Percentiles rank a stretch among this genome's conserved stretches.
Evolutionary conservation across 2,888 invertebrate species (phyloP).

Genomic region (Timema podura): DNA sequence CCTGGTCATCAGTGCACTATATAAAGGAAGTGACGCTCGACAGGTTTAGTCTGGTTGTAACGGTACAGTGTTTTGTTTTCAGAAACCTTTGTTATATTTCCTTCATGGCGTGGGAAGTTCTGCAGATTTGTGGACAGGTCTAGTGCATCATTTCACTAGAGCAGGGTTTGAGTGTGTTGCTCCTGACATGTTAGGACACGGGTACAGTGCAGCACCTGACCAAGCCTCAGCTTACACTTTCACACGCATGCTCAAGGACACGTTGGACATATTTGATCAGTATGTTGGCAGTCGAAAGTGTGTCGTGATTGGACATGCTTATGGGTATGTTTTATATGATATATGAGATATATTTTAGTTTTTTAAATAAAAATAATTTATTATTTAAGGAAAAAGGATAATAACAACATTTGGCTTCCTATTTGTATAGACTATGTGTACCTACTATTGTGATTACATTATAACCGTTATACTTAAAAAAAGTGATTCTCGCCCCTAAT

Average conservation of each 20-base stretch:
- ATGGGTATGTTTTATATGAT: slow-evolving; percentile 51
- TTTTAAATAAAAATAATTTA: neutral
- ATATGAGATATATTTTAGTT: neutral
- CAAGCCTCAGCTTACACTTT: slow-evolving; percentile 55
- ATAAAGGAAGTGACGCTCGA: no score
- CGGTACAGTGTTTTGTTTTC: slow-evolving; percentile 13
- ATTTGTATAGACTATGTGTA: neutral
- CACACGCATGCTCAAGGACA: slow-evolving; percentile 54
- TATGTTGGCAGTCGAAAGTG: slow-evolving; percentile 55
- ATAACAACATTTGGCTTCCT: neutral
- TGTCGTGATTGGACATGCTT: slow-evolving; percentile 63
- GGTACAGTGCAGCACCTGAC: slow-evolving; percentile 58
- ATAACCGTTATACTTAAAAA: no score
- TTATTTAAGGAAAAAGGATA: neutral
- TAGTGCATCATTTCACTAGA: slow-evolving; percentile 54
- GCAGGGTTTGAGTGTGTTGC: slow-evolving; percentile 60
- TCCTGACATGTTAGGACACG: slow-evolving; percentile 65
- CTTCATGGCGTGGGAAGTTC: slow-evolving; percentile 65
- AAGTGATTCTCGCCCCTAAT: no score
- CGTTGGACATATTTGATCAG: slow-evolving; percentile 56
- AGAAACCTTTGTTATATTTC: slow-evolving; percentile 56
- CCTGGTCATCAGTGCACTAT: no score
- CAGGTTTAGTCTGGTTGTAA: no score
- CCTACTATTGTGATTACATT: no score
- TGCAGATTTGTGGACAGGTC: slow-evolving; percentile 58